phyloP scores from a whole-genome alignment of 53 echinoderm and acorn worm genomes.

The Holothuria leucospilota region DNA sequence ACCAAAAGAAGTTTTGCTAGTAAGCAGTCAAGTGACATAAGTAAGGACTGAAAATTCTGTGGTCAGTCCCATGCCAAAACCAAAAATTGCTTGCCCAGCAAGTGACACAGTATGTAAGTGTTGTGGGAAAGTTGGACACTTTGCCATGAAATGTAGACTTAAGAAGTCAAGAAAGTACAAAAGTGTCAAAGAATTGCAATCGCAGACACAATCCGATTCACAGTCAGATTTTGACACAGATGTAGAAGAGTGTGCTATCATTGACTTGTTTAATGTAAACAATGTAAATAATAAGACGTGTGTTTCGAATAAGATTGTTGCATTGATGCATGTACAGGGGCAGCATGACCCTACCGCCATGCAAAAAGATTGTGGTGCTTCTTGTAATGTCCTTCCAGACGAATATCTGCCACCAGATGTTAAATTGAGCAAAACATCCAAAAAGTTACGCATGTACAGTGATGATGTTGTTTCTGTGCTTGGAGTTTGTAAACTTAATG shows the following conservation, averaged over 20 bases:
- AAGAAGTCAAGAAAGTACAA: not conserved
- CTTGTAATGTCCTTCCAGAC: constrained; percentile 32
- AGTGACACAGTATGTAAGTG: constrained; percentile 1
- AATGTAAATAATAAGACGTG: not conserved
- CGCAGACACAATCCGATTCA: constrained; percentile 9
- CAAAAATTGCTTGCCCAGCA: constrained; percentile 1
- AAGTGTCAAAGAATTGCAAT: constrained; percentile 29
- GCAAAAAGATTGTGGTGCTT: constrained; percentile 49
- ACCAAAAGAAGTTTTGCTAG: not conserved
- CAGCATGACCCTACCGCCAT: constrained; percentile 15
- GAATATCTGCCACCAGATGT: constrained; percentile 15
- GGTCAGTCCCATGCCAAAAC: not conserved
- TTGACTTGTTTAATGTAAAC: constrained; percentile 12
- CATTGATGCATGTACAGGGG: constrained; percentile 10
- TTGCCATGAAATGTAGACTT: constrained; percentile 11
- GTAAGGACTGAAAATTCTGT: not conserved
- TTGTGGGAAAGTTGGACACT: not conserved
- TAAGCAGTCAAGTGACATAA: not conserved
- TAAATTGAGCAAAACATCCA: not conserved
- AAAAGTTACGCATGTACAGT: constrained; percentile 24
- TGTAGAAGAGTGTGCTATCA: constrained; percentile 21
- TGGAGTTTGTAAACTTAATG: constrained; percentile 40
- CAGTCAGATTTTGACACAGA: constrained; percentile 32
- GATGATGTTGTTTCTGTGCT: constrained; percentile 4
- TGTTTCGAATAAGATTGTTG: not conserved